Conservation (phyloP, 2,113 vertebrate species). For the Melanerpes formicivorus region DNA sequence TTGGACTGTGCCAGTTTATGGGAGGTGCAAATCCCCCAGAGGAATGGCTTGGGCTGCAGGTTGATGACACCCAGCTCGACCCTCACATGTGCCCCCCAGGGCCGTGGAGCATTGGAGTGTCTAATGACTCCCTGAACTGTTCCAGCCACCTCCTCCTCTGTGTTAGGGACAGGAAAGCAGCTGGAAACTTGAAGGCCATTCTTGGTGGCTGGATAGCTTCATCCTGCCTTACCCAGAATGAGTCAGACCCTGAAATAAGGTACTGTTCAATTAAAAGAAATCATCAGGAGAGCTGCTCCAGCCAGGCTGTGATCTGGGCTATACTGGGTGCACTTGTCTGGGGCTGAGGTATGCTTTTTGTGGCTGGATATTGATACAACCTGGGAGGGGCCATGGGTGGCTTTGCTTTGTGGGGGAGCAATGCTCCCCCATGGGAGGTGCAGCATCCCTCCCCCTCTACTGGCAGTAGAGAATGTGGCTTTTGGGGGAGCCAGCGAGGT, state of each 20-base stretch:
- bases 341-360: background rate
- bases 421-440: background rate
- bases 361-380: background rate
- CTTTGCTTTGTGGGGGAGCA: background rate
- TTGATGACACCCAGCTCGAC: background rate
- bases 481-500: background rate
- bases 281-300: background rate
- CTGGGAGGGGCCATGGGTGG: background rate
- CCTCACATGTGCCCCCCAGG: background rate
- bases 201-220: background rate
- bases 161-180: background rate
- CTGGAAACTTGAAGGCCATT: background rate
- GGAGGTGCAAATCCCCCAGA: background rate
- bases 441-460: background rate
- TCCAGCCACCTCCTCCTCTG: background rate
- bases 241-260: background rate
- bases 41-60: background rate
- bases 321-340: background rate
- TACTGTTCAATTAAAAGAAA: background rate
- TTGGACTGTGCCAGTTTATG: background rate
- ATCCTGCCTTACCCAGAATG: background rate
- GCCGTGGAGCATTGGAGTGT: background rate
- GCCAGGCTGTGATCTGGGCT: background rate
- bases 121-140: background rate
- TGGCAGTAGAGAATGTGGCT: background rate